A percentile compares a stretch with the other conserved stretches of the same genome.
These are phyloP conservation scores for Sphyrna mokarran DNA, from an alignment of 2,113 vertebrate species.

Conservation along the genomic window DNA sequence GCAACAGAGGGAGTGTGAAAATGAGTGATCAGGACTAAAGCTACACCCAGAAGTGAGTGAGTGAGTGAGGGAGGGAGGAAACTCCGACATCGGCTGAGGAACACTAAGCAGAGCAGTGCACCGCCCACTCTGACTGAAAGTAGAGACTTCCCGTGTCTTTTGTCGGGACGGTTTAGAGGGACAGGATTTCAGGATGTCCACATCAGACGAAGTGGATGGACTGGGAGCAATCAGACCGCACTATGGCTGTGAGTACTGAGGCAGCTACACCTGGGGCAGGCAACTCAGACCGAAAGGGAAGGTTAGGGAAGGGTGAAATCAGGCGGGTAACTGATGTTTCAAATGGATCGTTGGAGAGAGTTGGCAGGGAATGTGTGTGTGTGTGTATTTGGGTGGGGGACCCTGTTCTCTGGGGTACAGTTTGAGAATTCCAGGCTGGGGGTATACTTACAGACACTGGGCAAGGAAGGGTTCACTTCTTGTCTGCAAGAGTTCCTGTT, in stretches of 20 bases:
- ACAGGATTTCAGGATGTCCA: not conserved
- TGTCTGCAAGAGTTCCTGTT: not conserved
- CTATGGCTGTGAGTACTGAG: constrained; percentile 20
- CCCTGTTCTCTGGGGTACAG: no score
- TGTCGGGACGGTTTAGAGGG: not conserved
- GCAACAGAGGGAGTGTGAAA: not conserved
- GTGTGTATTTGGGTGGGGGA: not conserved
- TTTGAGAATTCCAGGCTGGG: no score
- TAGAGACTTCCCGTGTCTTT: not conserved
- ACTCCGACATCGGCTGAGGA: not conserved
- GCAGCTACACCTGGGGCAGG: not conserved
- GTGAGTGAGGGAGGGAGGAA: not conserved
- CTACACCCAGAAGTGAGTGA: not conserved
- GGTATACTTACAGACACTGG: not conserved
- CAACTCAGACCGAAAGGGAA: not conserved
- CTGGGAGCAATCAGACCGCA: constrained; percentile 9
- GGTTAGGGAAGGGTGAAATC: not conserved
- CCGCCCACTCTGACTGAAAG: not conserved
- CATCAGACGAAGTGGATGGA: constrained; percentile 8
- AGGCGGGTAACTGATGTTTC: not conserved
- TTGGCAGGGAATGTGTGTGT: not conserved
- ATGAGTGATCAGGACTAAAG: not conserved
- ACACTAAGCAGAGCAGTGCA: not conserved
- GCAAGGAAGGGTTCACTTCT: not conserved
- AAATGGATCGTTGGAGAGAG: not conserved